Evolutionary conservation across 2,888 invertebrate genomes (phyloP), one percentile per base, ranked within the genome.

Genomic region (Aspidiotus destructor): DNA sequence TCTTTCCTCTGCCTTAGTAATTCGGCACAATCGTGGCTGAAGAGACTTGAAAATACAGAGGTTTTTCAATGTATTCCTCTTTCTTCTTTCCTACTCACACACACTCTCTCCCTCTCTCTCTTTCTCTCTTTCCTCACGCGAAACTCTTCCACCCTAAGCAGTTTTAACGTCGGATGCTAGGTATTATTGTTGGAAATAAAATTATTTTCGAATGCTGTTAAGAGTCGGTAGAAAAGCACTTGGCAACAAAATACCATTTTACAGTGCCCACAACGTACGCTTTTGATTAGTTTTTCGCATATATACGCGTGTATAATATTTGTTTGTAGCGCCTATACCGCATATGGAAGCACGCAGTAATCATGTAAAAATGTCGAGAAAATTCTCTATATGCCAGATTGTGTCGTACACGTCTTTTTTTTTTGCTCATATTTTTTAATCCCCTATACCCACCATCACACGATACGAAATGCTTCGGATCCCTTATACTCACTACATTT

Each of bases 161-260:
- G 55, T 54, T 9, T 54, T 15, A n/a, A 17, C 6, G n/a, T 54
- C 15, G 55, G 55, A 52, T 11, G 52, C 17, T 54, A 9, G n/a
- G 58, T 40, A 58, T 58, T 65, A 58, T 65, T 65, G 65, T 65
- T 65, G 16, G 65, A 65, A 65, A 65, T 65, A 57, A 65, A 65
- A 65, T 65, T 65, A 65, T 65, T 65, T 65, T 65, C 65, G 44
- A 65, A 65, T 65, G 65, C 55, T 64, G 54, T 65, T 55, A 65
- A 65, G 42, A 40, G 55, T 44, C 42, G 57, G 42, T 57, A 57
- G 41, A 65, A 58, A 65, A 52, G 65, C 65, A 57, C 65, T 65
- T 65, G 65, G 65, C 65, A 65, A 65, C 65, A 57, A 65, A 65
- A 55, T 55, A 55, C 55, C 57, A 55, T 55, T 58, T 63, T 65